Evolutionary conservation across 1,140 invertebrate species (phyloP), one percentile per base, ranked within the genome.

Genomic region (Drosophila tani): DNA sequence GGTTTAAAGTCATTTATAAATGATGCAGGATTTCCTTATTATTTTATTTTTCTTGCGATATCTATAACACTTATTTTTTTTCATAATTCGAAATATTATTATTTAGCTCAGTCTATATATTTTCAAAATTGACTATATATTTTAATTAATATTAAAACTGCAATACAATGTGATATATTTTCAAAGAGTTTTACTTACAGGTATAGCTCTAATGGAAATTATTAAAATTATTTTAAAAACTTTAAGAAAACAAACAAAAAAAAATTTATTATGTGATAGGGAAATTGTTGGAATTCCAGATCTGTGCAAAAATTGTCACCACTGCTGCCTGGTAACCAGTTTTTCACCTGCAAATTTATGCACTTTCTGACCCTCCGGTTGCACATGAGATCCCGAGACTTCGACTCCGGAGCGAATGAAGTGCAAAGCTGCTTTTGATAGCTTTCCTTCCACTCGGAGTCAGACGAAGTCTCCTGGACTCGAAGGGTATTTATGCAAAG

Each of bases 341-440:
- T 50, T 50, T 57, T 46, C 57, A 53, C 27, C 71, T 64, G 29
- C 6, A 70, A 90, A 81, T 90, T 81, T 75, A 90, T 87, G 83
- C 83, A 88, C 80, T 86, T 79, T 59, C 69, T 87, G 79, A 59
- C 70, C 71, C 76, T 57, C 73, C 47, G 43, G 35, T 50, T 49
- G 8, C 75, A 68, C 78, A 81, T 74, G 63, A 66, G 78, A 59
- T 19, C 8, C 63, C 38, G 35, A 38, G 45, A 50, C 38, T 32
- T 24, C 21, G 45, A 71, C 49, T 32, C 49, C 21, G 19, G 40
- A 71, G 63, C 46, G 73, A 84, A 84, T 84, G 74, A 85, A 77
- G 49, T 90, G 85, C 81, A 90, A 88, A 88, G 78, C 85, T 51
- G 85, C 78, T 88, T 88, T 90, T 63, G 74, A 84, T 80, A 66